Evolutionary conservation across 2,797 vertebrate species (phyloP), one percentile per base, ranked within the genome.

Genomic region (Poecilia wingei): DNA sequence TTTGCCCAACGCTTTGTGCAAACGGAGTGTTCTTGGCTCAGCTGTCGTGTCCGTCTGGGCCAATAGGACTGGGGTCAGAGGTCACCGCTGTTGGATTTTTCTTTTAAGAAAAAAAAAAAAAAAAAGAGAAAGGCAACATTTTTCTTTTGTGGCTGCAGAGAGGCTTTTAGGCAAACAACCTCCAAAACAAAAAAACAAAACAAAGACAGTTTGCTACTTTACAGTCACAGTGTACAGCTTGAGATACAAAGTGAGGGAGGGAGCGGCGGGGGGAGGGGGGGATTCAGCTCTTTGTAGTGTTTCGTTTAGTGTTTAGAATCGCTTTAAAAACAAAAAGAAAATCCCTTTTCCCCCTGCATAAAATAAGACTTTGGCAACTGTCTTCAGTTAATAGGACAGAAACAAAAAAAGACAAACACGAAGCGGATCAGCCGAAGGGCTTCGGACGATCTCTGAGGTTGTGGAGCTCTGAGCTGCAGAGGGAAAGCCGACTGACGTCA

Each of bases 181-280:
- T 39, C 12, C 59, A 55, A 79, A 22, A 81, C 74, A 70, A 4
- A 64, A 36, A 77, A 74, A 83, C 79, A 49, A 22, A 22, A 51
- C 6, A 47, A 16, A 77, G 72, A 84, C 68, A 91, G 74, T 93
- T 93, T 93, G 90, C 92, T 95, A 95, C 89, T 90, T 88, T 95
- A 92, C 92, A 94, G 95, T 96, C 94, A 96, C 96, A 97, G 96
- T 98, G 96, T 96, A 96, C 96, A 96, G 94, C 92, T 70, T 84
- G 87, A 92, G 85, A 90, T 88, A 87, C 75, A 66, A 78, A 74
- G 79, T 76, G 80, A 78, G 86, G 81, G 74, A 4, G 77, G 78
- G 81, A 6, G 16, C 47, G 5, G 47, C 18, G 47, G 49, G 47
- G 47, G 7, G 7, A 7, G 41, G 41, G 80, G 75, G 86, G 81